Evolutionary conservation across 2,888 invertebrate species (phyloP), one percentile per base, ranked within the genome.

Genomic region (Gastracanthus pulcherrimus): DNA sequence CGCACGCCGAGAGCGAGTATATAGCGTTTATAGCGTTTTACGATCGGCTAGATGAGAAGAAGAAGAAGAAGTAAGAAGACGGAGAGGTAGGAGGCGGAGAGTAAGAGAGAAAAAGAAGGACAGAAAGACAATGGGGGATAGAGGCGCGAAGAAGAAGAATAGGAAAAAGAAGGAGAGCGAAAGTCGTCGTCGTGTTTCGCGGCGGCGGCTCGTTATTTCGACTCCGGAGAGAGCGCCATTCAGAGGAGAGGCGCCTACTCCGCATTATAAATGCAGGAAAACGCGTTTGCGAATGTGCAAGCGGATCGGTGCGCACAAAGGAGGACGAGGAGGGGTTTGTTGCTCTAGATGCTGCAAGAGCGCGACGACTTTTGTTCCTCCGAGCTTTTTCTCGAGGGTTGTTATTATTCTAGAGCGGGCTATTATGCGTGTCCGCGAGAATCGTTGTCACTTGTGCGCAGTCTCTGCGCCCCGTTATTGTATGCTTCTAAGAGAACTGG

Each of bases 131-230:
- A 45, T 26, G 34, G 26, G 41, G 38, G 41, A 41, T 16, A 16
- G 41, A 83, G 82, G 82, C 83, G 77, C 72, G 76, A 78, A 51
- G 72, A 75, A 60, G 76, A 64, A 75, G 26, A 48, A 77, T 60
- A 77, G 60, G 66, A 62, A 31, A 67, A 26, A 19, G 71, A n/a
- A n/a, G n/a, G n/a, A n/a, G 55, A 31, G 77, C 78, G 70, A 67
- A 58, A 6, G 62, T 34, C 38, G 69, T 16, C 5, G 16, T n/a
- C 55, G 71, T 31, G 51, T 72, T 71, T 81, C 58, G 84, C 80
- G 66, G 78, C n/a, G 55, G 64, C 55, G 74, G 72, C 76, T 76
- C 76, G 69, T 76, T 76, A 76, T 76, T 69, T 76, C 76, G 76
- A 76, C 34, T 75, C 64, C 41, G 11, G 36, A 19, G 9, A 31